phyloP scores from a whole-genome alignment of 2,888 invertebrate genomes.

The Cristatella mucedo region DNA sequence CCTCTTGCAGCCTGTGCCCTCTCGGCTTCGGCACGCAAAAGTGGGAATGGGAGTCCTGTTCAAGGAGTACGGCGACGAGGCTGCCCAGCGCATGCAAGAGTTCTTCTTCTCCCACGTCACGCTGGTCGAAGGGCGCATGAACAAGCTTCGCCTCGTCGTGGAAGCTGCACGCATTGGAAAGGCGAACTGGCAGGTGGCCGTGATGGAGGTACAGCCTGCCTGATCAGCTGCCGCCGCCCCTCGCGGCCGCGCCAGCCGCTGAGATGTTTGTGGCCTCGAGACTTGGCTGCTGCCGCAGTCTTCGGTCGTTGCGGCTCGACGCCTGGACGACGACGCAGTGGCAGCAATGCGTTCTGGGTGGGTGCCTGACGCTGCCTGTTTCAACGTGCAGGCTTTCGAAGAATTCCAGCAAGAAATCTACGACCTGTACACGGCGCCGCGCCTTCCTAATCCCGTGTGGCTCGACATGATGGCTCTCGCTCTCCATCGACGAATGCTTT shows the following conservation, averaged over 20 bases:
- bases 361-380: too few relatives aligned
- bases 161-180: slow-evolving; percentile 49
- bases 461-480: slow-evolving; percentile 46
- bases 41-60: too few relatives aligned
- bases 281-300: too few relatives aligned
- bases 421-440: slow-evolving; percentile 53
- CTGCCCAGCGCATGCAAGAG: too few relatives aligned
- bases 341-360: too few relatives aligned
- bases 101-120: slow-evolving; percentile 63
- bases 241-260: not conserved
- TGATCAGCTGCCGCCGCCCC: not conserved
- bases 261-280: not conserved
- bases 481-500: slow-evolving; percentile 27
- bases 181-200: slow-evolving; percentile 41
- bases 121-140: slow-evolving; percentile 35
- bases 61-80: too few relatives aligned
- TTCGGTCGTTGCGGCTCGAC: too few relatives aligned
- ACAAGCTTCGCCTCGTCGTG: slow-evolving; percentile 47
- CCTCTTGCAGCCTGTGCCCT: too few relatives aligned
- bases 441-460: slow-evolving; percentile 53
- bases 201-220: slow-evolving; percentile 39
- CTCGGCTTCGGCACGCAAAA: too few relatives aligned
- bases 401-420: slow-evolving; percentile 44
- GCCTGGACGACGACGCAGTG: too few relatives aligned
- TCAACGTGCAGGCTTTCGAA: slow-evolving; percentile 28